A percentile compares a stretch with the other conserved stretches of the same genome.
These are phyloP conservation scores for Chloroclystis v-ata DNA, from an alignment of 2,888 invertebrate species.

Conservation along the genomic window DNA sequence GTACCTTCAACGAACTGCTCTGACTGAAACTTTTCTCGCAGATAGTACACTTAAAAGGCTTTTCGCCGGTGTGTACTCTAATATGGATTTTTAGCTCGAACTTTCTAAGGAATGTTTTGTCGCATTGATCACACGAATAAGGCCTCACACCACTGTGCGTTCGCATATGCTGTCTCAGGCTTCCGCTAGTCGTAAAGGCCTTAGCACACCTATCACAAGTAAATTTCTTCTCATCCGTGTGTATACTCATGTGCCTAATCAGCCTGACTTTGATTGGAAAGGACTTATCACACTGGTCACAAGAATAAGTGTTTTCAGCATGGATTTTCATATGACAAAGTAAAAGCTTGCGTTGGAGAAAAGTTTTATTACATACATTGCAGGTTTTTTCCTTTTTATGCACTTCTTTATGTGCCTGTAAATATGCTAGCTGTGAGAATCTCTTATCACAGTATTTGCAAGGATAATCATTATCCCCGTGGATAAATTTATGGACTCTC, in stretches of 20 bases:
- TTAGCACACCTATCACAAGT: slow-evolving; percentile 3
- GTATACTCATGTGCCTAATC: neutral
- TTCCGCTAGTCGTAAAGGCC: slow-evolving; percentile 1
- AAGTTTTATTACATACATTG: neutral
- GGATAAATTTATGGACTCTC: neutral
- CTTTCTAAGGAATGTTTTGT: slow-evolving; percentile 9
- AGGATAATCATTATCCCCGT: slow-evolving; percentile 1
- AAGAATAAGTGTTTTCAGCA: slow-evolving; percentile 1
- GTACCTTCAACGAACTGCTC: slow-evolving; percentile 7
- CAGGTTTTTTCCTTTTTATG: slow-evolving; percentile 2
- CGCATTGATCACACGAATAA: slow-evolving; percentile 11
- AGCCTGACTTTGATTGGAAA: slow-evolving; percentile 1
- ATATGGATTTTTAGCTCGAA: slow-evolving; percentile 8
- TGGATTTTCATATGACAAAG: slow-evolving; percentile 7
- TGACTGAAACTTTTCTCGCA: slow-evolving; percentile 4
- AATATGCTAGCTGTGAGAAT: neutral
- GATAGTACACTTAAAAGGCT: neutral
- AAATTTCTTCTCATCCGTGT: neutral
- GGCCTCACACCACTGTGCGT: slow-evolving; percentile 11
- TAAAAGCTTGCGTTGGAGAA: neutral
- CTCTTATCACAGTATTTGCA: slow-evolving; percentile 3
- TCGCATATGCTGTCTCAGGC: slow-evolving; percentile 8
- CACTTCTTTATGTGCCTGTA: neutral
- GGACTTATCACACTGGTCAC: slow-evolving; percentile 8
- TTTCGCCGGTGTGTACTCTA: slow-evolving; percentile 9